Base-by-base conservation (phyloP, 2,888 invertebrate species). In the Smittia sp. region DNA sequence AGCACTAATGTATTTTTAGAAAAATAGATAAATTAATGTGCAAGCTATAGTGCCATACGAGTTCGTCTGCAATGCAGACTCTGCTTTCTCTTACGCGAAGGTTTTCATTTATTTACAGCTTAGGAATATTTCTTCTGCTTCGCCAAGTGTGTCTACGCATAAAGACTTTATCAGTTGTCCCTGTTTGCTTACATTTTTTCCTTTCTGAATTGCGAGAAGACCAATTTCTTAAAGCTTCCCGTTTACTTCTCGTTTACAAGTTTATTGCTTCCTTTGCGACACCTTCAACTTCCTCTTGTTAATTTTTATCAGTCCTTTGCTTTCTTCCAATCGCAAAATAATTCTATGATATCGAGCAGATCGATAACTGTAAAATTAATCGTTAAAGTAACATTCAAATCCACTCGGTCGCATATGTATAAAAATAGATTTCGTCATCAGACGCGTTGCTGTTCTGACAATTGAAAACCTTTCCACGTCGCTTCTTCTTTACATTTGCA, bases 281-380 rank as follows among this genome's bases (percentile, higher is more conserved):
- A 6, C 11, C 22, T 22, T 11, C 2, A 15, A 11, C 58, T 46
- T 46, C 58, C 18, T 58, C 58, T 22, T 58, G 6, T 58, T 22
- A 58, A 3, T n/a, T 58, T 58, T 58, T 58, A 58, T 58, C 58
- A 58, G 58, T 58, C 58, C 58, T 7, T 58, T 58, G 58, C 58
- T 58, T 22, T 58, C 20, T 58, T 58, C 58, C 9, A 58, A 13
- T 46, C 32, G 9, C 32, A 58, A 58, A 58, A 58, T 58, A 58
- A 22, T 58, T 58, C 46, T 46, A 46, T 46, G 46, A 46, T 46
- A 11, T 6, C 11, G 46, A 58, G 22, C 3, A 22, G 22, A 58
- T 58, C n/a, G n/a, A 46, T 46, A 46, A n/a, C 2, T n/a, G 58
- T 58, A 58, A 46, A 46, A 58, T 18, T 46, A 46, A n/a, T 6